Conservation (phyloP, 2,113 vertebrate species). For the Planiliza haematocheilus region DNA sequence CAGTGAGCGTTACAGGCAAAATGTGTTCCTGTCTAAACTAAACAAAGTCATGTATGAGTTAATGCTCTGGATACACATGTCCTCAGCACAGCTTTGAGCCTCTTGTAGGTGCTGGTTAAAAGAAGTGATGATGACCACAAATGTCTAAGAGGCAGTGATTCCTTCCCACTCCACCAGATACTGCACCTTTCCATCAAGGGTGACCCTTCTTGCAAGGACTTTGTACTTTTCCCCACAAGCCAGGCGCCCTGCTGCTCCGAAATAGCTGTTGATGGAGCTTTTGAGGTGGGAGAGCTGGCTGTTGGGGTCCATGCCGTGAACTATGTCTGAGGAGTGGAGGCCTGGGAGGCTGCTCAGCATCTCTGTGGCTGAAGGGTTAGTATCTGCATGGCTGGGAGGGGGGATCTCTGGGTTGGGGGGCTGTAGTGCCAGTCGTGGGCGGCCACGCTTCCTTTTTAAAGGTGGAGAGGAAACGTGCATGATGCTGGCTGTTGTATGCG, state of each 20-base stretch:
- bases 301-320: constrained; percentile 94
- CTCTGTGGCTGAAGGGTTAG: constrained; percentile 82
- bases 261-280: constrained; percentile 98
- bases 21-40: constrained; percentile 43
- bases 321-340: constrained; percentile 91
- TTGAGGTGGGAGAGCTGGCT: constrained; percentile 95
- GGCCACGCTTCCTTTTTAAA: constrained; percentile 89
- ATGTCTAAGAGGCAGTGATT: constrained; percentile 96
- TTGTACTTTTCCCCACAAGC: constrained; percentile 98
- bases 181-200: constrained; percentile 97
- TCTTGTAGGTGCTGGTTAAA: constrained; percentile 41
- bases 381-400: constrained; percentile 84
- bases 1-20: constrained; percentile 44
- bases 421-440: constrained; percentile 91
- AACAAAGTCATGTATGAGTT: constrained; percentile 53
- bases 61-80: constrained; percentile 59
- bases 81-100: constrained; percentile 34
- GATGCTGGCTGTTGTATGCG: constrained; percentile 86
- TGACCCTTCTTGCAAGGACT: constrained; percentile 94
- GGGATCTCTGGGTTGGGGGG: constrained; percentile 91
- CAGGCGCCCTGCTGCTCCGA: constrained; percentile 97
- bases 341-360: constrained; percentile 87
- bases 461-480: constrained; percentile 90
- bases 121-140: constrained; percentile 34
- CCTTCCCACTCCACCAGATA: constrained; percentile 99